Percentiles rank a stretch among this genome's conserved stretches.
phyloP scores from a whole-genome alignment of 2,888 invertebrate genomes.

The Tetranychus truncatus region DNA sequence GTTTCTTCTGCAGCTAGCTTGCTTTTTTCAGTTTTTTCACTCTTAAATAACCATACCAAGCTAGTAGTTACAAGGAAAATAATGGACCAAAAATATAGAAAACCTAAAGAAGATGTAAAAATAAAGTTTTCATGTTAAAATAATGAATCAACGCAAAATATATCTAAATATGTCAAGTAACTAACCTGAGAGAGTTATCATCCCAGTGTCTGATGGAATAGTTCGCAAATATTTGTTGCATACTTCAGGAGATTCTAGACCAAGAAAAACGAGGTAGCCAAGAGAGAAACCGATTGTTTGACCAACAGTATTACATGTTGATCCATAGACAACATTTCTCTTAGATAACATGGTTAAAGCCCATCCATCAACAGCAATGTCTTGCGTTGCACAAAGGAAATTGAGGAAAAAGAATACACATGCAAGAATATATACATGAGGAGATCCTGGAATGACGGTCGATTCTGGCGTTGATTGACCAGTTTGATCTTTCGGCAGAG shows the following conservation, averaged over 20 bases:
- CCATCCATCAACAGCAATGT: conserved; percentile 99
- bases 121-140: neutral
- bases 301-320: conserved; percentile 94
- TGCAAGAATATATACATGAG: conserved; percentile 60
- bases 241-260: conserved; percentile 83
- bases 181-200: conserved; percentile 35
- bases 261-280: conserved; percentile 87
- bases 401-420: conserved; percentile 72
- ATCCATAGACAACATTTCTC: conserved; percentile 88
- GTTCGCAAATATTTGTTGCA: conserved; percentile 76
- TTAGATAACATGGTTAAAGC: conserved; percentile 92
- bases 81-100: conserved; percentile 85
- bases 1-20: conserved; percentile 34
- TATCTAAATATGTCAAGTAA: too few species aligned
- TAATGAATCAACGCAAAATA: too few species aligned
- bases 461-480: neutral
- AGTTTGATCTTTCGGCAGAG: conserved; percentile 33
- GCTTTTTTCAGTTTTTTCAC: conserved; percentile 28
- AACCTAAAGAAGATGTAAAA: conserved; percentile 41
- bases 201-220: conserved; percentile 48
- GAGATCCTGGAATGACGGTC: conserved; percentile 31
- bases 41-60: conserved; percentile 67
- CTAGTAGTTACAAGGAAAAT: conserved; percentile 76
- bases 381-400: conserved; percentile 94
- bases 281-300: conserved; percentile 94